These are phyloP conservation scores for Periophthalmodon schlosseri DNA, from an alignment of 2,113 vertebrate species.

Conservation along the genomic window DNA sequence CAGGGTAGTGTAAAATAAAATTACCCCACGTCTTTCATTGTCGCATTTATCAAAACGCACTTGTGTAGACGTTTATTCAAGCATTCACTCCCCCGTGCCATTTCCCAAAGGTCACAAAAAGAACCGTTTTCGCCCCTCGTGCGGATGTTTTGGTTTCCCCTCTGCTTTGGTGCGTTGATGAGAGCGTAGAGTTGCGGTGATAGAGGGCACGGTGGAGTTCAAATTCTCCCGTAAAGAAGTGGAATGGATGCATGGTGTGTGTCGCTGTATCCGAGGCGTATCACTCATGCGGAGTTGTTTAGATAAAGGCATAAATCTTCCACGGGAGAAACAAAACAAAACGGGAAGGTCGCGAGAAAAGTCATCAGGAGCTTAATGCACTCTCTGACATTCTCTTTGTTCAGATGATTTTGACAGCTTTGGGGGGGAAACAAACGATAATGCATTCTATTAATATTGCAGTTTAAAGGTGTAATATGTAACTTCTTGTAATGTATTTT, in stretches of 20 bases:
- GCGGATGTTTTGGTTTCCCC: constrained; percentile 51
- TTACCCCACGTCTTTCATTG: constrained; percentile 59
- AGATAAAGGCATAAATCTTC: constrained; percentile 57
- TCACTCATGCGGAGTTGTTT: constrained; percentile 50
- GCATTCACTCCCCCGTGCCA: constrained; percentile 61
- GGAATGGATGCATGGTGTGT: constrained; percentile 31
- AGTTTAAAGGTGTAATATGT: not conserved
- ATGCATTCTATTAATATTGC: constrained; percentile 8
- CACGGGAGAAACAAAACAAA: constrained; percentile 43
- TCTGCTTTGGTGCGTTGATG: constrained; percentile 41
- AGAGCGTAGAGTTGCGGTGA: constrained; percentile 44
- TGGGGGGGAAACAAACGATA: constrained; percentile 19
- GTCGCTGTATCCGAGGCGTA: constrained; percentile 47
- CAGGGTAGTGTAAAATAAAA: constrained; percentile 64
- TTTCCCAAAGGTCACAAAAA: constrained; percentile 66
- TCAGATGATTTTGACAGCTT: constrained; percentile 29
- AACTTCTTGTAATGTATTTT: too few relatives aligned
- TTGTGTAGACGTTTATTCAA: constrained; percentile 61
- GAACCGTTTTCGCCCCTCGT: constrained; percentile 44
- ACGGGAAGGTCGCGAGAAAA: constrained; percentile 53
- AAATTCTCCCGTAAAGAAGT: constrained; percentile 34
- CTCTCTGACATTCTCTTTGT: constrained; percentile 35
- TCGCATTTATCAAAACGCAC: constrained; percentile 69
- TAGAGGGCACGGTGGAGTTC: constrained; percentile 53
- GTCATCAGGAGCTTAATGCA: constrained; percentile 46